Conservation (phyloP, 2,888 invertebrate genomes). For the Volucella zonaria region DNA sequence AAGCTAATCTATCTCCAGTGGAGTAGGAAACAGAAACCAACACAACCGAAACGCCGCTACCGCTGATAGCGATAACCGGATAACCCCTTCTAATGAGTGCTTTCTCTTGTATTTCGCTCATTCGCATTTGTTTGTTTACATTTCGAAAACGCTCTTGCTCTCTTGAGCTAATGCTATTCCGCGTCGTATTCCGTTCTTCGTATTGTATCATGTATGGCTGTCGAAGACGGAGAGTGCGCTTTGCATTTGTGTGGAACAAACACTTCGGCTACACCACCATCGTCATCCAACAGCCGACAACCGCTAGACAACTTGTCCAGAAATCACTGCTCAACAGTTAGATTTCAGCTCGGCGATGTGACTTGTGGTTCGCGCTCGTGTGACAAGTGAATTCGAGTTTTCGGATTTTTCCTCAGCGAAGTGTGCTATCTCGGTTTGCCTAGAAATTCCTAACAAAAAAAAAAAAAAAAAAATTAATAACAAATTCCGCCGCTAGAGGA, state of each 20-base stretch:
- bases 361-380: constrained; percentile 54
- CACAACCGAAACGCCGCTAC: constrained; percentile 25
- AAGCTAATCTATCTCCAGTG: constrained; percentile 56
- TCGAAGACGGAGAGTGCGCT: constrained; percentile 46
- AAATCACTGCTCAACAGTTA: constrained; percentile 73
- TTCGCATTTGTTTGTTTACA: constrained; percentile 67
- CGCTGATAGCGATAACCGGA: constrained; percentile 15
- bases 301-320: constrained; percentile 68
- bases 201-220: too few relatives aligned
- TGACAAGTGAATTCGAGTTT: constrained; percentile 54
- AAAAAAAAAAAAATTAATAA: constrained; percentile 12
- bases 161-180: constrained; percentile 62
- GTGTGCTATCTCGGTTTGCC: constrained; percentile 17
- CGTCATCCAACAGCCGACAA: constrained; percentile 30
- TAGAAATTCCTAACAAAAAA: constrained; percentile 10
- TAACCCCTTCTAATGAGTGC: constrained; percentile 54
- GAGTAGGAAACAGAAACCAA: constrained; percentile 1
- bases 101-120: constrained; percentile 40
- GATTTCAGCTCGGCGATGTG: constrained; percentile 67
- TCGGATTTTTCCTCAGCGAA: constrained; percentile 22
- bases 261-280: constrained; percentile 26
- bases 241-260: constrained; percentile 43
- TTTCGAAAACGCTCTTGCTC: constrained; percentile 49
- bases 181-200: background rate
- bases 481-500: constrained; percentile 30